phyloP scores from a whole-genome alignment of 2,888 invertebrate genomes.

The Kryphioiulus occultus region DNA sequence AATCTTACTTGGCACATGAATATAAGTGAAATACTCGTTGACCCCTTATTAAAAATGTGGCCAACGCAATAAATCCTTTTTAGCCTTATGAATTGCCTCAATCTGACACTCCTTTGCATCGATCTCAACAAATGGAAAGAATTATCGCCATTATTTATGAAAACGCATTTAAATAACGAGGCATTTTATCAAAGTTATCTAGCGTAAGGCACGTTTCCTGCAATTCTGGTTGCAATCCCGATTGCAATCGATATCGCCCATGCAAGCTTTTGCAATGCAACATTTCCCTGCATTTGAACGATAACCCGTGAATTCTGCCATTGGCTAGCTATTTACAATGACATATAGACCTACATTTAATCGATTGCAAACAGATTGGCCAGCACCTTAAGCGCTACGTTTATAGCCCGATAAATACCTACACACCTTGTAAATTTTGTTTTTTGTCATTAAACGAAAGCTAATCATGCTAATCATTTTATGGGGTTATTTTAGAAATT shows the following conservation, averaged over 20 bases:
- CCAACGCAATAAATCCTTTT: background rate
- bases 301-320: background rate
- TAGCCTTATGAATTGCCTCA: background rate
- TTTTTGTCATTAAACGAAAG: background rate
- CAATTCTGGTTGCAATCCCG: background rate
- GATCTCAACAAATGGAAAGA: background rate
- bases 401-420: background rate
- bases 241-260: background rate
- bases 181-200: slow-evolving; percentile 32
- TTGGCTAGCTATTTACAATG: background rate
- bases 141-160: background rate
- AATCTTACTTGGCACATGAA: background rate
- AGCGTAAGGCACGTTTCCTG: background rate
- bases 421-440: background rate
- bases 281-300: background rate
- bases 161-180: background rate
- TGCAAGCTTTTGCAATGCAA: background rate
- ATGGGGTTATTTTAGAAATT: background rate
- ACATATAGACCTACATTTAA: slow-evolving; percentile 1
- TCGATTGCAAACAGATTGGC: background rate
- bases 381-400: background rate
- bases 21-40: background rate
- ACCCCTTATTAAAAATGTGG: background rate
- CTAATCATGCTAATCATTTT: background rate
- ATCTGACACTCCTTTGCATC: background rate